Evolutionary conservation across 2,113 vertebrate genomes (phyloP).

Genomic region (Neoarius graeffei): DNA sequence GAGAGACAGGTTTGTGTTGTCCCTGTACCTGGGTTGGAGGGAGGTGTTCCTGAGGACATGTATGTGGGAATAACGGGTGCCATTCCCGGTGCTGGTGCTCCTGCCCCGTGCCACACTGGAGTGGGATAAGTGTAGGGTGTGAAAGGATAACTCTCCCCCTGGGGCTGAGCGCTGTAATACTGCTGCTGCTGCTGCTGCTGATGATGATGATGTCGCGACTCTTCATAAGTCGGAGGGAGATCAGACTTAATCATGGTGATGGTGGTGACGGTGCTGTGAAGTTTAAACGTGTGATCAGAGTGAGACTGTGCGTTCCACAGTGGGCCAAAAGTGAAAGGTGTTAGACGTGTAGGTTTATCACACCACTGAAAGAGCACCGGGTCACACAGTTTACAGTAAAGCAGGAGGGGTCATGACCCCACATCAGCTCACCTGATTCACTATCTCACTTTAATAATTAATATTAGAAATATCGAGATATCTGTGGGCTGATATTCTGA

Average conservation of each 20-base stretch:
- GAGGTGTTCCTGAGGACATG: constrained; percentile 69
- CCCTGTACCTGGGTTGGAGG: constrained; percentile 53
- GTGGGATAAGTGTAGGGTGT: constrained; percentile 46
- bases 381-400: no score
- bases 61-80: constrained; percentile 70
- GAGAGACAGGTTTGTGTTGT: neutral
- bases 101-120: constrained; percentile 57
- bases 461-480: no score
- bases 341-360: no score
- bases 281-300: neutral
- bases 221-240: constrained; percentile 71
- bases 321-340: no score
- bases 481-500: no score
- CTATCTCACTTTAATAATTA: no score
- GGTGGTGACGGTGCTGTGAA: constrained; percentile 3
- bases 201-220: constrained; percentile 41
- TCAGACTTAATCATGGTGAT: constrained; percentile 65
- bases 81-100: constrained; percentile 59
- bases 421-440: no score
- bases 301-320: no score
- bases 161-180: neutral
- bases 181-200: constrained; percentile 37
- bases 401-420: no score
- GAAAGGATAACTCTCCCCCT: constrained; percentile 25
- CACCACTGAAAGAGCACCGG: no score